Evolutionary conservation across 2,888 invertebrate species (phyloP).

Genomic region (Clivina fossor): DNA sequence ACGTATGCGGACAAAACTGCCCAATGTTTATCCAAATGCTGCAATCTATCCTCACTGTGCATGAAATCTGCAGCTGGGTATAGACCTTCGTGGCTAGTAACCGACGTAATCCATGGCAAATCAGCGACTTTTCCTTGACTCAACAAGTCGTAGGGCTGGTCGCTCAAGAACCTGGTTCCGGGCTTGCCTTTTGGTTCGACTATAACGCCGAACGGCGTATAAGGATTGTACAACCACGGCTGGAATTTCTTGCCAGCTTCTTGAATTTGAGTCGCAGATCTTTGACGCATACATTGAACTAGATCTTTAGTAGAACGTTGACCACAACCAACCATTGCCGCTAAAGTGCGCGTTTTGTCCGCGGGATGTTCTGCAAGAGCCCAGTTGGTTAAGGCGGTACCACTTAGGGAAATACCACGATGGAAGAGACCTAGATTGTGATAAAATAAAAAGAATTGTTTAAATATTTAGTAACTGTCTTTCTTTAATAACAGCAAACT

Average conservation of each 20-base stretch:
- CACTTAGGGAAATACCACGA: constrained; percentile 70
- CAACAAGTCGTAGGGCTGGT: constrained; percentile 66
- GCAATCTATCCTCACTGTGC: constrained; percentile 34
- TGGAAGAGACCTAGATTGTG: constrained; percentile 62
- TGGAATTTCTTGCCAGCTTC: constrained; percentile 42
- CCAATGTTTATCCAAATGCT: constrained; percentile 60
- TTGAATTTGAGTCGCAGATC: constrained; percentile 42
- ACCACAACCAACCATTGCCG: constrained; percentile 63
- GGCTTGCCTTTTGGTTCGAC: constrained; percentile 59
- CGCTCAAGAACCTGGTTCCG: constrained; percentile 66
- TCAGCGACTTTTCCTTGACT: constrained; percentile 61
- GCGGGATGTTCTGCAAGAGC: constrained; percentile 59
- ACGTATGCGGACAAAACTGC: constrained; percentile 62
- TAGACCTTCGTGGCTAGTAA: constrained; percentile 71
- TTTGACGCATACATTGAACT: constrained; percentile 44
- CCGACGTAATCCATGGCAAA: constrained; percentile 69
- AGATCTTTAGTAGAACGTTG: constrained; percentile 40
- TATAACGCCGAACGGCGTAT: constrained; percentile 73
- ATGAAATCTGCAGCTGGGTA: constrained; percentile 69
- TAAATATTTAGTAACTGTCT: no score
- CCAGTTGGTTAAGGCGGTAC: constrained; percentile 64
- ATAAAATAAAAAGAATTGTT: no score
- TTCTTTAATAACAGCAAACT: no score
- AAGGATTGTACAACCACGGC: constrained; percentile 66
- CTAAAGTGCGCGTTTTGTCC: constrained; percentile 64